Evolutionary conservation across 2,113 vertebrate species (phyloP), one percentile per base, ranked within the genome.

Genomic region (Zeus faber): DNA sequence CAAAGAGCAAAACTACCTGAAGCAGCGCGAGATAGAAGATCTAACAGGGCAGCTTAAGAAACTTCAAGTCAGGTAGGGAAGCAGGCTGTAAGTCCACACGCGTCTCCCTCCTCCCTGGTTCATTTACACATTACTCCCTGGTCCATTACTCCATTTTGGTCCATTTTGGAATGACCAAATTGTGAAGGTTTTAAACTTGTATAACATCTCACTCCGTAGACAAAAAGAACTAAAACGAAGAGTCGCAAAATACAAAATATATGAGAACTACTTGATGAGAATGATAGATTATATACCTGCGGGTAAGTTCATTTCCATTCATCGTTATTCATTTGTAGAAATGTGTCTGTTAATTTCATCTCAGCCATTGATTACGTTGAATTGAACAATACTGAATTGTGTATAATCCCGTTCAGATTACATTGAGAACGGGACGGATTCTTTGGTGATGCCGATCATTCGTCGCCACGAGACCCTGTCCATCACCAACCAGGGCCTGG

Each of bases 241-340:
- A 54, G 63, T 86, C 21, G 27, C 57, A 65, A 91, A 85, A 64
- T 77, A 89, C 11, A 79, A 87, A 82, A 56, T 62, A 6, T 88
- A 79, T 31, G 81, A 91, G 71, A 76, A 89, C 68, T 93, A 90
- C 51, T 54, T 92, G 54, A 54, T 76, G 46, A 88, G 89, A 77
- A 86, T 83, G 13, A 48, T 88, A 4, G 73, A 91, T 58, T 69
- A 76, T 59, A 67, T 91, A 22, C 90, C 88, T 43, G 81, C 77
- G 9, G 80, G 85, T 89, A 82, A 54, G 80, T 81, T 11, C 23
- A 21, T 13, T 20, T n/a, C n/a, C n/a, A n/a, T n/a, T n/a, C n/a
- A n/a, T n/a, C n/a, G n/a, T n/a, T n/a, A n/a, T n/a, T n/a, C n/a
- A n/a, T n/a, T n/a, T n/a, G n/a, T n/a, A n/a, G n/a, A n/a, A n/a